Percentiles rank a stretch among this genome's conserved stretches.
Conservation (phyloP, 2,888 invertebrate genomes). For the Sminthurinus aureus region DNA sequence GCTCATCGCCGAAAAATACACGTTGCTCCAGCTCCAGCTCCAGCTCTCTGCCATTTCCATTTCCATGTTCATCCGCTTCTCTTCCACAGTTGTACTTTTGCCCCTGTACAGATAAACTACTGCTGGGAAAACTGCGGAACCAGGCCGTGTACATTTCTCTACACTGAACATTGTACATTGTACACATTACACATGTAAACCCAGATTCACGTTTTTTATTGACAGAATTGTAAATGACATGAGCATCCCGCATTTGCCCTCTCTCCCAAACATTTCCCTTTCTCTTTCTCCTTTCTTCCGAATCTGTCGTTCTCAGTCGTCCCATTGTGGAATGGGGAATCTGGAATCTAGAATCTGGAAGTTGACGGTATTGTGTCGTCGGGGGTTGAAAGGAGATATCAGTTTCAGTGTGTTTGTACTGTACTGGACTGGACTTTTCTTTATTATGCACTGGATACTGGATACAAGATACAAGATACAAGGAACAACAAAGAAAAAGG, state of each 20-base stretch:
- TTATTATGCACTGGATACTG: no score
- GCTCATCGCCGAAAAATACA: not conserved
- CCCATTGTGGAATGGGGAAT: not conserved
- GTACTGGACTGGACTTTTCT: no score
- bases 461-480: no score
- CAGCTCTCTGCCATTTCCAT: not conserved
- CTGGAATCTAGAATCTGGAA: not conserved
- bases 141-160: no score
- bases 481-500: no score
- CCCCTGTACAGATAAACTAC: no score
- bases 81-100: no score
- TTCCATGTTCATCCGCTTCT: not conserved
- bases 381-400: no score
- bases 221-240: constrained; percentile 43
- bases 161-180: no score
- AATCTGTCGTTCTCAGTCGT: not conserved
- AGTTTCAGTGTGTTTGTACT: no score
- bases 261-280: not conserved
- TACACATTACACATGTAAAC: no score
- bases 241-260: not conserved
- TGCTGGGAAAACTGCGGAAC: no score
- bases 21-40: not conserved
- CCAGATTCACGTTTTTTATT: constrained; percentile 37
- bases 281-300: not conserved
- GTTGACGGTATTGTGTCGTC: not conserved